Conservation (phyloP, 2,888 invertebrate genomes). For the Holacanthella duospinosa region DNA sequence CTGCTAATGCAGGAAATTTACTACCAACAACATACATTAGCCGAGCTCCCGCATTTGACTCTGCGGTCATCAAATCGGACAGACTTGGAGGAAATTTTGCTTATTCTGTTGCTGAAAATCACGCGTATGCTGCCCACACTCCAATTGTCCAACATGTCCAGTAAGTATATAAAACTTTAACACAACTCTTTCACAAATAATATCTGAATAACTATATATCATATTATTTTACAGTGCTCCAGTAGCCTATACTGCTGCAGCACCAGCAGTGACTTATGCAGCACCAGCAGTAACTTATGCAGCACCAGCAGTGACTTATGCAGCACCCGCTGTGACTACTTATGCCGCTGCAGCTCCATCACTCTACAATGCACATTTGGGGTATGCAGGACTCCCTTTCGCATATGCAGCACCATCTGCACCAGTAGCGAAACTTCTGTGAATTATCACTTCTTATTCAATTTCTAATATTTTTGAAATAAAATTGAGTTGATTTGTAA, state of each 20-base stretch:
- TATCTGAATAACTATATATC: neutral
- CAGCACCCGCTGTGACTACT: neutral
- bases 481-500: no score
- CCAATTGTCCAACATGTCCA: slow-evolving; percentile 40
- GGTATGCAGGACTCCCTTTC: no score
- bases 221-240: neutral
- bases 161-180: neutral
- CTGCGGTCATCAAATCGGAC: slow-evolving; percentile 47
- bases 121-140: slow-evolving; percentile 45
- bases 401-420: no score
- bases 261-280: neutral
- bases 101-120: slow-evolving; percentile 48
- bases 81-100: slow-evolving; percentile 49
- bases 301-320: neutral
- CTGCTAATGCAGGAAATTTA: neutral
- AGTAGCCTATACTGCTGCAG: neutral
- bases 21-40: slow-evolving; percentile 38
- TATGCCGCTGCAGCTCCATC: no score
- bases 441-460: no score
- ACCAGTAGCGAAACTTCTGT: no score
- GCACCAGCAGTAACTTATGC: neutral
- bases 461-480: no score
- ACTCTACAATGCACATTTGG: no score
- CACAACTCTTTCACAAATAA: neutral
- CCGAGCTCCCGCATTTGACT: slow-evolving; percentile 46